Base-by-base conservation (phyloP, 1,140 invertebrate genomes). In the Lepidurus apus region DNA sequence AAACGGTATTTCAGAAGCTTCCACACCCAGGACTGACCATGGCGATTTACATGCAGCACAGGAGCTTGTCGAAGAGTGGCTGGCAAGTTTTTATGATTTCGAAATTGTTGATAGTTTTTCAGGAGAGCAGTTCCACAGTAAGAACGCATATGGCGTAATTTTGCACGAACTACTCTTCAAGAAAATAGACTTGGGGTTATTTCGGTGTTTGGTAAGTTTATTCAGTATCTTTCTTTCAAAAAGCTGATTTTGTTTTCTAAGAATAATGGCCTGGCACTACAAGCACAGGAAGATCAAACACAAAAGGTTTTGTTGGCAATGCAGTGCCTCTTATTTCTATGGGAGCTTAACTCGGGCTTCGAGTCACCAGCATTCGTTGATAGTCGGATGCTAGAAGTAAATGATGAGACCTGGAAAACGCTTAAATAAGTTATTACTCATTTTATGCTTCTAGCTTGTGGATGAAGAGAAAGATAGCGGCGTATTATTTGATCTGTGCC, bases 81-180 rank as follows among this genome's bases (percentile, higher is more conserved):
- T 65, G 17, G 17, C 53, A 7, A 65, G 21, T 5, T 65, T 65
- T 17, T 65, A n/a, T 21, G 53, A 65, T 17, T 65, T 65, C 13
- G 53, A 65, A 13, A 65, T 65, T 65, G 53, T 65, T 65, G 53
- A 13, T 13, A 65, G 53, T 65, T 65, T 21, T 65, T 65, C 53
- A 4, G 53, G 21, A 21, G 53, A 65, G 53, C 53, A 65, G 53
- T 65, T 65, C 13, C 53, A 21, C 53, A 13, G 53, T 21, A 65
- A 65, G 53, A 65, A 65, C 13, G 53, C 53, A n/a, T 65, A 65
- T 21, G 17, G 53, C 21, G 53, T 65, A 21, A 65, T 65, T 13
- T 17, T 65, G n/a, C n/a, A 65, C 53, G 53, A 65, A 65, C 21
- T 65, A 3, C 21, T 65, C 1, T 65, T 65, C 53, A 65, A 65